Conservation (phyloP, 2,888 invertebrate species). For the Plutella xylostella region DNA sequence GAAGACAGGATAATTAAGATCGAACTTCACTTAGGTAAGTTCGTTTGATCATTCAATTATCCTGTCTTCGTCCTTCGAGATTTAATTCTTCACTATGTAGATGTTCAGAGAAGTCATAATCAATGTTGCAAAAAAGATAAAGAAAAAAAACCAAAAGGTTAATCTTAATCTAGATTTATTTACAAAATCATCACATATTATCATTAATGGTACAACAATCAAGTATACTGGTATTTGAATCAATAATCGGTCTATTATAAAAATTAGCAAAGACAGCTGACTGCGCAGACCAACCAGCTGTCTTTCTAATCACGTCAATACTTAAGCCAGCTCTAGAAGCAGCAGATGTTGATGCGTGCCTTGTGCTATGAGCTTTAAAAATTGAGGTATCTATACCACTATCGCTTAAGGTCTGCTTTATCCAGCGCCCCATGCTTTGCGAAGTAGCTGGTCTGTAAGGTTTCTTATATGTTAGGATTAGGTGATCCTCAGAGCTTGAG, state of each 20-base stretch:
- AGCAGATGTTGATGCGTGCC: not conserved
- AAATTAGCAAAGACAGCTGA: not conserved
- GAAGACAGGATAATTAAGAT: no score
- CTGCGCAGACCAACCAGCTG: not conserved
- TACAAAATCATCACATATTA: no score
- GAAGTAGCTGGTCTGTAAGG: not conserved
- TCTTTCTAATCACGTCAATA: not conserved
- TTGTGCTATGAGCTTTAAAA: not conserved
- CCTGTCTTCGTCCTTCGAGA: no score
- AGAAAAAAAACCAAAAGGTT: no score
- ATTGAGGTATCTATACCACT: not conserved
- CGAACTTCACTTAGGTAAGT: no score
- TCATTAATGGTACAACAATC: no score
- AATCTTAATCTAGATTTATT: no score
- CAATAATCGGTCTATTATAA: not conserved
- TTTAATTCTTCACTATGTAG: no score
- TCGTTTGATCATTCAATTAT: no score
- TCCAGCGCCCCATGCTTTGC: not conserved
- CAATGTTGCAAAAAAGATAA: no score
- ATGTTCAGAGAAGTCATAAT: no score
- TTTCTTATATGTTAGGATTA: slow-evolving; percentile 10
- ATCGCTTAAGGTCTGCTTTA: not conserved
- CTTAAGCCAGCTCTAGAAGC: not conserved
- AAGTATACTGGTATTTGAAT: no score
- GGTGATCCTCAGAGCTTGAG: not conserved